These are phyloP conservation scores for Drosophila mimetica DNA, from an alignment of 2,888 invertebrate species.

Conservation along the genomic window DNA sequence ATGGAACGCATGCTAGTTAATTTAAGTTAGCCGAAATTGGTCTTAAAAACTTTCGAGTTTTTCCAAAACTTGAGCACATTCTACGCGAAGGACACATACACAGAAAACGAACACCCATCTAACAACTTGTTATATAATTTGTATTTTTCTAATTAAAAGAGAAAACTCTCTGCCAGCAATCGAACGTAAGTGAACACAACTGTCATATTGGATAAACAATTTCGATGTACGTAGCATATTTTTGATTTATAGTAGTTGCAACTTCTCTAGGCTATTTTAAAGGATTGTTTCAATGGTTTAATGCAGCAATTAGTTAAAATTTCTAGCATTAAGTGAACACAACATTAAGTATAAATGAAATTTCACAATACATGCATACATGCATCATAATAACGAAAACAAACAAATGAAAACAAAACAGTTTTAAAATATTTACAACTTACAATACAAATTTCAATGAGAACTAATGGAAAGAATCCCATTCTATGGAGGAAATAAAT, in stretches of 20 bases:
- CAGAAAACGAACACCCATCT: slow-evolving; percentile 39
- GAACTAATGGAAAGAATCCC: slow-evolving; percentile 62
- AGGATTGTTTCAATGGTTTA: slow-evolving; percentile 76
- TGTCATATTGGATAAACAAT: slow-evolving; percentile 73
- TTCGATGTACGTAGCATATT: slow-evolving; percentile 71
- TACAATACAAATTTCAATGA: slow-evolving; percentile 73
- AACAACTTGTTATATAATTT: slow-evolving; percentile 69
- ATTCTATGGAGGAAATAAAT: slow-evolving; percentile 76
- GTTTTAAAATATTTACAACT: slow-evolving; percentile 76
- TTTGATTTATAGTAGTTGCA: slow-evolving; percentile 72
- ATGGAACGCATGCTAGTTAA: slow-evolving; percentile 50
- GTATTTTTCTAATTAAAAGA: slow-evolving; percentile 44
- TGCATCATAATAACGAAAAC: slow-evolving; percentile 45
- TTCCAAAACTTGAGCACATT: slow-evolving; percentile 65
- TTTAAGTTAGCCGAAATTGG: slow-evolving; percentile 76
- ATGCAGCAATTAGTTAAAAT: slow-evolving; percentile 75
- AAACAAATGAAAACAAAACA: slow-evolving; percentile 41
- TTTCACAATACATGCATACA: slow-evolving; percentile 60
- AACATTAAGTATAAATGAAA: slow-evolving; percentile 62
- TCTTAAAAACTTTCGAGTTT: slow-evolving; percentile 54
- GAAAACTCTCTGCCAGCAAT: slow-evolving; percentile 58
- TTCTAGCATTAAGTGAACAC: slow-evolving; percentile 68
- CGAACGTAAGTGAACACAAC: slow-evolving; percentile 75
- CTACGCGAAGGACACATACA: slow-evolving; percentile 48
- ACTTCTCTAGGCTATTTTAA: slow-evolving; percentile 76